A percentile compares a stretch with the other conserved stretches of the same genome.
phyloP scores from a whole-genome alignment of 2,797 vertebrate species.

The Hephaestus fuliginosus region DNA sequence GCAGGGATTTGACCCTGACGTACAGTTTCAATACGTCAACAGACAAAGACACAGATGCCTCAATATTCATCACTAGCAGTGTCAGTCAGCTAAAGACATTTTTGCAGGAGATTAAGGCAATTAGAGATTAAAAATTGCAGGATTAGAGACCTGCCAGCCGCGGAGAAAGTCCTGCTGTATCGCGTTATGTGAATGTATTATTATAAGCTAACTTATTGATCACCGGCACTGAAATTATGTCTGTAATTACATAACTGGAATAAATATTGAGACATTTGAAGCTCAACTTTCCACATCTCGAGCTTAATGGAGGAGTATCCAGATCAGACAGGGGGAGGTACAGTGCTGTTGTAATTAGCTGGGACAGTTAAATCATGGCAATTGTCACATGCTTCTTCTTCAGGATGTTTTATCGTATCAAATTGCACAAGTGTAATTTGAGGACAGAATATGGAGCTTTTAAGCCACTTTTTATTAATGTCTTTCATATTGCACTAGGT shows the following conservation, averaged over 20 bases:
- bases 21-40: not conserved
- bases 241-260: not conserved
- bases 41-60: not conserved
- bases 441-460: not conserved
- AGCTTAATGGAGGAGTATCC: not conserved
- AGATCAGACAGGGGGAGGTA: not conserved
- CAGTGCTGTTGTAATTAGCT: not conserved
- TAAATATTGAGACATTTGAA: slow-evolving; percentile 13
- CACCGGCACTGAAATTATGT: not conserved
- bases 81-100: not conserved
- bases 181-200: not conserved
- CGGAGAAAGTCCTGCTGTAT: slow-evolving; percentile 5
- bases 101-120: slow-evolving; percentile 3
- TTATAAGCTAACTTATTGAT: not conserved
- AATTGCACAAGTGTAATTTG: not conserved
- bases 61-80: not conserved
- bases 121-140: slow-evolving; percentile 3
- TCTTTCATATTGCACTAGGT: not conserved
- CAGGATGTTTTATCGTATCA: slow-evolving; percentile 6
- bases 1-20: slow-evolving; percentile 8
- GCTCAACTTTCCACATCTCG: not conserved
- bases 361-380: not conserved
- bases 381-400: not conserved
- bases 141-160: not conserved
- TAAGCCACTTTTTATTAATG: not conserved